Evolutionary conservation across 2,797 vertebrate species (phyloP), one percentile per base, ranked within the genome.

Genomic region (Mareca strepera): DNA sequence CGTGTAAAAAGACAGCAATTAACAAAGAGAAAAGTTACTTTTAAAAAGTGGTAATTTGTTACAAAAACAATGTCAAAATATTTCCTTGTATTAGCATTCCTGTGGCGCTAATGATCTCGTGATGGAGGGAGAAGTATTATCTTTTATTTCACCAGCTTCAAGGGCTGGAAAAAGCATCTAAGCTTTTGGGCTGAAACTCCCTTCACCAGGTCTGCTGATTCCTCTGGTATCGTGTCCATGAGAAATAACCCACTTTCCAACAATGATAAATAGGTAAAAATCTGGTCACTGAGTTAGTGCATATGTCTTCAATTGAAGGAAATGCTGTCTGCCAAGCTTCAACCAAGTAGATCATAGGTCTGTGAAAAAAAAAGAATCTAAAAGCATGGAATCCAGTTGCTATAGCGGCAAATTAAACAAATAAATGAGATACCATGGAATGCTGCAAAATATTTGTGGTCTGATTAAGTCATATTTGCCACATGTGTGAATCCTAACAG

Each of bases 381-480:
- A 97, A 97, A 97, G 97, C 97, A 97, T 81, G 95, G 98, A 98
- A 97, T 98, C 95, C 93, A 77, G 98, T 99, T 99, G 97, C 98
- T 97, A 96, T 98, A 98, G 98, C 41, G 97, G 96, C 98, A 94
- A 82, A 96, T 96, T 97, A 99, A 98, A 99, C 98, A 99, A 99
- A 99, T 98, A 99, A 97, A 98, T 94, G 97, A 97, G 98, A 99
- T 99, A 98, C 98, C 98, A 97, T 98, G 98, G 98, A 99, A 99
- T 98, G 98, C 97, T 94, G 93, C 98, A 98, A 98, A 99, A 99
- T 99, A 99, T 98, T 98, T 99, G 98, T 97, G 97, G 97, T 98
- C 94, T 97, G 98, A 98, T 98, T 98, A 98, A 98, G 97, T 98
- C 98, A 96, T 96, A 97, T 97, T 98, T 98, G 96, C 98, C 97